Evolutionary conservation across 2,113 vertebrate genomes (phyloP), one percentile per base, ranked within the genome.

Genomic region (Trinectes maculatus): DNA sequence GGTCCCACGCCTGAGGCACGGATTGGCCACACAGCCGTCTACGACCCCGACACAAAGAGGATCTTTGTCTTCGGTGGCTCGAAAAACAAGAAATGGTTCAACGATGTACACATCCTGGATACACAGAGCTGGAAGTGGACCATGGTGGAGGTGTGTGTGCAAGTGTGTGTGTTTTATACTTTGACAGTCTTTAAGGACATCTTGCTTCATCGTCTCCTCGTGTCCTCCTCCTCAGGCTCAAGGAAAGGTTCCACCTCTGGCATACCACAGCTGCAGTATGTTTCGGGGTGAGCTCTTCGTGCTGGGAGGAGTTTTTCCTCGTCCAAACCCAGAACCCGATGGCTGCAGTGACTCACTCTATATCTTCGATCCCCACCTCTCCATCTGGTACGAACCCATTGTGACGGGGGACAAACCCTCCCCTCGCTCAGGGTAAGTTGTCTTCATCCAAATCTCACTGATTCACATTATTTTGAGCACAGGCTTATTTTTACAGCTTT

Each of bases 311-410:
- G 93, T 94, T 40, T 93, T 94, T 64, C 93, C 92, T 6, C 67
- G 88, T 31, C 90, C 94, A 0, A 79, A 87, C 73, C 91, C 91
- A 0, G 61, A 91, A 52, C 91, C 91, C 0, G 93, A 94, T 46
- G 89, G 91, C 77, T 95, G 93, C 86, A 94, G 93, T 9, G 89
- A 94, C 82, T 91, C 88, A 0, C 83, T 95, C 25, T 93, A 95
- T 66, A 94, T 95, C 78, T 95, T 95, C 34, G 91, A 94, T 60
- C 93, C 93, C 10, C 71, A 92, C 49, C 90, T 93, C 71, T 91
- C 92, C 76, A 94, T 95, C 74, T 95, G 94, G 94, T 95, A 95
- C 78, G 91, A 94, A 80, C 94, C 93, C 22, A 94, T 95, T 9
- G 91, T 94, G 51, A 91, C 87, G 0, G 94, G 94, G 5, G 76